These are phyloP conservation scores for Loripinus fragilis DNA, from an alignment of 2,888 invertebrate species.

Conservation along the genomic window DNA sequence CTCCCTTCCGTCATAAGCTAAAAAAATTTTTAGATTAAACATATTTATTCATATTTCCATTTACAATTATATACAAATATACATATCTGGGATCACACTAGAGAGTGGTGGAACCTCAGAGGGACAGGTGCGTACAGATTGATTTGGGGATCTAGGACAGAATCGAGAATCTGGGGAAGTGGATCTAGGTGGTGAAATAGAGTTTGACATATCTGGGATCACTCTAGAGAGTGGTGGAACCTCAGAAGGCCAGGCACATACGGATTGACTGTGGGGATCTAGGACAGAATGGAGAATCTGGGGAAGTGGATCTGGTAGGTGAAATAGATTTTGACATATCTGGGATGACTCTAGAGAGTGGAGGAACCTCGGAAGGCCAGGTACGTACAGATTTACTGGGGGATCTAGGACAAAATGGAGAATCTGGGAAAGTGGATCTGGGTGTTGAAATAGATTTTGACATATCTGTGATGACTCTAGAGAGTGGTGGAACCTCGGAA, in stretches of 20 bases:
- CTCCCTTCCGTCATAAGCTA: no score
- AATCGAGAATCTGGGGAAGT: constrained; percentile 64
- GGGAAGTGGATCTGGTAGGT: constrained; percentile 86
- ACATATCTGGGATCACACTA: no score
- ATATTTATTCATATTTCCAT: no score
- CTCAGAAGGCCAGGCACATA: constrained; percentile 59
- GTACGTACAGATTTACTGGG: no score
- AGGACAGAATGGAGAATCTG: constrained; percentile 53
- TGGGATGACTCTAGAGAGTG: constrained; percentile 76
- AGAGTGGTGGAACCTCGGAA: no score
- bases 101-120: no score
- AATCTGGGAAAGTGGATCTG: no score
- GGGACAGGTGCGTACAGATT: constrained; percentile 74
- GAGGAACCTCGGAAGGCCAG: constrained; percentile 66
- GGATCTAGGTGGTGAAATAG: constrained; percentile 86
- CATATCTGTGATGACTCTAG: no score
- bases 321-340: constrained; percentile 78
- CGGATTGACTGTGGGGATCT: constrained; percentile 82
- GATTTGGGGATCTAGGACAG: constrained; percentile 79
- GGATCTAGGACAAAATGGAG: no score
- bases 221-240: constrained; percentile 76
- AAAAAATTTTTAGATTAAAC: no score
- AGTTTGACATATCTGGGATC: constrained; percentile 77
- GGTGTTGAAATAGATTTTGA: no score
- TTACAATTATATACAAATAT: no score